Conservation (phyloP, 2,797 vertebrate species). For the Thripadectes ignobilis region DNA sequence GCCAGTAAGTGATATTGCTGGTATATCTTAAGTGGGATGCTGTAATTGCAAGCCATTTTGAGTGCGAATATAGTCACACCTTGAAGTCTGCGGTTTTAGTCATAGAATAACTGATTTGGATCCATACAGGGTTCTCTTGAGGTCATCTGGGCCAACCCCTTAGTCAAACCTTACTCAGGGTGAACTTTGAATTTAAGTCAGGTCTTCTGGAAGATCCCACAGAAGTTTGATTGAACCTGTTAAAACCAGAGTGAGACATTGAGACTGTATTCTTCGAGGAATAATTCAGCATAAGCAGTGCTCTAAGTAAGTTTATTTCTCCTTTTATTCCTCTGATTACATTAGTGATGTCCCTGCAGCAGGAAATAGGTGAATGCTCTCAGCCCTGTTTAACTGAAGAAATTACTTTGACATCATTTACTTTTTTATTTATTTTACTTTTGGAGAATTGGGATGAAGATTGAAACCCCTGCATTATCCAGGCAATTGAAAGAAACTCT, state of each 20-base stretch:
- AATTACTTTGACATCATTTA: background rate
- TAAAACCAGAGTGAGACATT: background rate
- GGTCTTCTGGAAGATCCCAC: background rate
- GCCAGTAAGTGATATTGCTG: background rate
- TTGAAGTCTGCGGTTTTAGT: background rate
- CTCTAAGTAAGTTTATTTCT: background rate
- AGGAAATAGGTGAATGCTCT: background rate
- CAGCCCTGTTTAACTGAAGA: background rate
- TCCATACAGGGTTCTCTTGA: background rate
- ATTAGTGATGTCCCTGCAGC: background rate
- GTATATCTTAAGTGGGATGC: background rate
- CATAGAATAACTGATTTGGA: background rate
- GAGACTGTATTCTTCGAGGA: background rate
- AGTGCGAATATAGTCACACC: background rate
- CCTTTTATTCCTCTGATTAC: constrained; percentile 22
- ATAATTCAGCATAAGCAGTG: background rate
- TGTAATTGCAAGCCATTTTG: background rate
- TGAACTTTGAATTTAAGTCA: background rate
- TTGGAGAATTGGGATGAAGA: background rate
- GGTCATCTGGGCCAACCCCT: background rate
- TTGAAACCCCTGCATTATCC: background rate
- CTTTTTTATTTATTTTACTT: background rate
- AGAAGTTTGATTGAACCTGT: constrained; percentile 5
- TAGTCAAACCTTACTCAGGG: background rate
- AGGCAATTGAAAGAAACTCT: background rate